Conservation (phyloP, 2,113 vertebrate species). For the Parus major region DNA sequence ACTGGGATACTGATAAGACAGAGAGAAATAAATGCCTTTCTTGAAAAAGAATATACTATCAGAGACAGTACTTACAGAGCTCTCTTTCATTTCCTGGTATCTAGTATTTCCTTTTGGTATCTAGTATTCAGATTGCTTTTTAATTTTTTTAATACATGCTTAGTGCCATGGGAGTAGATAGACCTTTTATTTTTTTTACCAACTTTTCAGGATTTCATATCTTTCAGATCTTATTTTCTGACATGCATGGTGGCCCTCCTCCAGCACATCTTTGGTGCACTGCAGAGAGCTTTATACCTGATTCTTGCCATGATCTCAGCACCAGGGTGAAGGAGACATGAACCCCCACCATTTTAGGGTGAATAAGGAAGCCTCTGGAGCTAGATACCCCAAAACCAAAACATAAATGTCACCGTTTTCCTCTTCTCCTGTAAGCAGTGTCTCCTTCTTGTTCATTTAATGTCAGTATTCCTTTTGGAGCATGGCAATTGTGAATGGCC, state of each 20-base stretch:
- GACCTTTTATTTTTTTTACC: neutral
- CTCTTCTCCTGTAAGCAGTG: neutral
- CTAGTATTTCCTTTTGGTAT: neutral
- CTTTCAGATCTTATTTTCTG: neutral
- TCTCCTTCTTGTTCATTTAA: neutral
- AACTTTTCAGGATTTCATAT: neutral
- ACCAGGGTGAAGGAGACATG: neutral
- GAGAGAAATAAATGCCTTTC: slow-evolving; percentile 17
- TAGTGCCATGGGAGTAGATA: neutral
- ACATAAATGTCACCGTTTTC: neutral
- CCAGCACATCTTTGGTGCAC: neutral
- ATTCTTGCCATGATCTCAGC: neutral
- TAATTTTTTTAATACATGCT: neutral
- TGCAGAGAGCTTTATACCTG: neutral
- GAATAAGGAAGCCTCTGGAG: neutral
- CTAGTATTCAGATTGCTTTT: neutral
- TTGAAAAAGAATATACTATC: neutral
- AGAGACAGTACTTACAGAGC: neutral
- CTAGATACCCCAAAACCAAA: neutral
- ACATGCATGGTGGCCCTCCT: neutral
- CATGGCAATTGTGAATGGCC: neutral
- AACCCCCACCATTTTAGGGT: neutral
- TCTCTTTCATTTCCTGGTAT: neutral
- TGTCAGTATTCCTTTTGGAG: neutral
- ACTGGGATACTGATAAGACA: neutral